These are phyloP conservation scores for Bolborhynchus lineola DNA, from an alignment of 2,113 vertebrate genomes.

Conservation along the genomic window DNA sequence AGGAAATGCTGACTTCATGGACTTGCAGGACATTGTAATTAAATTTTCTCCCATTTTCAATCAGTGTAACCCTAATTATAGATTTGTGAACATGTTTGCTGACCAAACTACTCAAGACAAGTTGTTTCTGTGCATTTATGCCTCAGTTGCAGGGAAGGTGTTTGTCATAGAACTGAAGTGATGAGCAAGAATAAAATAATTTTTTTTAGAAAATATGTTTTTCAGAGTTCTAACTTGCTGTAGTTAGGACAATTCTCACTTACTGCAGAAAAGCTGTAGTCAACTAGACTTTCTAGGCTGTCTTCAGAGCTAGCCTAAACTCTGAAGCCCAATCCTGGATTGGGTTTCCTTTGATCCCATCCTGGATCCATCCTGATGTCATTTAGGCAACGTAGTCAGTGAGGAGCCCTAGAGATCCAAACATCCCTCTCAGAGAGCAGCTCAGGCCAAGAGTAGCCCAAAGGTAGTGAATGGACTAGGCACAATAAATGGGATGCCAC, in stretches of 20 bases:
- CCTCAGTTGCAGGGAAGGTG: background rate
- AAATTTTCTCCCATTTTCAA: conserved; percentile 25
- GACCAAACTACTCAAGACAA: background rate
- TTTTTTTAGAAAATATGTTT: background rate
- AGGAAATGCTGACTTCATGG: background rate
- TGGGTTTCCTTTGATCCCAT: background rate
- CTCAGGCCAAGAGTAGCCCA: background rate
- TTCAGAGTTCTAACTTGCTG: background rate
- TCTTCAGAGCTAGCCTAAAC: background rate
- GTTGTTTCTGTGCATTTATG: background rate
- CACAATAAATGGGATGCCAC: background rate
- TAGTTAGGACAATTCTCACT: background rate
- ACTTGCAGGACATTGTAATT: background rate
- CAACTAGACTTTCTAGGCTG: background rate
- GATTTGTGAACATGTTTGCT: background rate
- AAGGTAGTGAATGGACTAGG: background rate
- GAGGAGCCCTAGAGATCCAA: background rate
- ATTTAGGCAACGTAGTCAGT: background rate
- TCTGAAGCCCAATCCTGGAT: background rate
- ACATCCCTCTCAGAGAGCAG: background rate
- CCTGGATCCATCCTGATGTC: background rate
- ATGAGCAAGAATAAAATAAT: background rate
- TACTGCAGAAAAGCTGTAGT: background rate
- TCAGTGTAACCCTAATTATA: conserved; percentile 17
- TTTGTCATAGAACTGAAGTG: background rate